Percentiles rank a stretch among this genome's conserved stretches.
Evolutionary conservation across 2,797 vertebrate genomes (phyloP).

Genomic region (Poecilia gillii): DNA sequence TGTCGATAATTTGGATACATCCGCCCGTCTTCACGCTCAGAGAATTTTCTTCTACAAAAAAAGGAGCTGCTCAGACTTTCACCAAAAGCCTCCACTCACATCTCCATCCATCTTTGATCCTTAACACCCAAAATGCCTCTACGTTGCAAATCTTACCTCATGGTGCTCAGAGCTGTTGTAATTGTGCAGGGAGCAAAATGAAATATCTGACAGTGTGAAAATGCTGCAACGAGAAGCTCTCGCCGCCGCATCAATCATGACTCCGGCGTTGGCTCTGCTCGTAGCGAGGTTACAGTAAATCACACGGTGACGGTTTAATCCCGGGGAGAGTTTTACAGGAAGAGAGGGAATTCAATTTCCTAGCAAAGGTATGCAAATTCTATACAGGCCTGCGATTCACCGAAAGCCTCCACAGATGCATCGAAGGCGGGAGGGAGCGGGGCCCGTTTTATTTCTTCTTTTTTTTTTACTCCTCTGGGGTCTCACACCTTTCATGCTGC

Average conservation of each 20-base stretch:
- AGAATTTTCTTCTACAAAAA: not conserved
- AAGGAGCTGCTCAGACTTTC: not conserved
- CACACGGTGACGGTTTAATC: constrained; percentile 64
- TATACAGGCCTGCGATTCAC: constrained; percentile 37
- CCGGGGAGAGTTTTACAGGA: constrained; percentile 62
- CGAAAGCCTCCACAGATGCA: constrained; percentile 19
- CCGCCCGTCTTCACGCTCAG: too few species aligned
- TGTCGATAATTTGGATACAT: not conserved
- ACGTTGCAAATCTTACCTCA: constrained; percentile 7
- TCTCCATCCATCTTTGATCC: not conserved
- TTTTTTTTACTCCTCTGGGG: constrained; percentile 53
- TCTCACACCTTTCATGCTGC: constrained; percentile 75
- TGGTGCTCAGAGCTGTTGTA: constrained; percentile 22
- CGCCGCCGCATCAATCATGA: constrained; percentile 49
- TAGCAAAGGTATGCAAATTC: constrained; percentile 68
- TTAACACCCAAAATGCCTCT: not conserved
- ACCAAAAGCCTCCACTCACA: not conserved
- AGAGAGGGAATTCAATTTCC: constrained; percentile 70
- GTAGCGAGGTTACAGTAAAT: constrained; percentile 69
- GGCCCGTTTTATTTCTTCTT: not conserved
- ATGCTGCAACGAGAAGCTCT: constrained; percentile 45
- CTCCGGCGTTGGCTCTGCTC: constrained; percentile 39
- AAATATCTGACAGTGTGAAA: constrained; percentile 52
- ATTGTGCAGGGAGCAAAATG: constrained; percentile 36
- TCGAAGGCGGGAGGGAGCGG: not conserved